phyloP scores from a whole-genome alignment of 2,797 vertebrate genomes.

The Dipus sagitta region DNA sequence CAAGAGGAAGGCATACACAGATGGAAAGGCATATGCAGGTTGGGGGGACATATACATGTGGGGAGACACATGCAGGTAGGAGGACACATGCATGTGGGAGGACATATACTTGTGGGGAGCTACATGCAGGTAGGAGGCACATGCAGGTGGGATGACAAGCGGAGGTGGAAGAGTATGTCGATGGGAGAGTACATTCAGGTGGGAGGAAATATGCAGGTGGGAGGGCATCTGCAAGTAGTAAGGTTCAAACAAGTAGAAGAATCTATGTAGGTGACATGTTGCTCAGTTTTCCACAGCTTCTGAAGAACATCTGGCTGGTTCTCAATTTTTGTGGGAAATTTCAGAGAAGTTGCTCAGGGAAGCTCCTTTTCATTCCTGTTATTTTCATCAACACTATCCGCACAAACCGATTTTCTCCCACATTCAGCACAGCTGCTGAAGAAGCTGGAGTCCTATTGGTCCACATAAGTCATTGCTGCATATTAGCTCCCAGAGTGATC shows the following conservation, averaged over 20 bases:
- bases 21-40: neutral
- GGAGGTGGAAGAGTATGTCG: neutral
- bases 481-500: neutral
- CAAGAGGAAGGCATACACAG: neutral
- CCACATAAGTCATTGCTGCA: neutral
- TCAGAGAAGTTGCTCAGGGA: constrained; percentile 15
- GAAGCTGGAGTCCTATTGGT: neutral
- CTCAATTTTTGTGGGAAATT: constrained; percentile 1
- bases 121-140: neutral
- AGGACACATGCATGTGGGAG: neutral
- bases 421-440: neutral
- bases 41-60: too few species aligned
- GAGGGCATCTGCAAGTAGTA: neutral
- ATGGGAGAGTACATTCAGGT: neutral
- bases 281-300: neutral
- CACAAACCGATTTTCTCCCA: neutral
- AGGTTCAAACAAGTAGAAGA: neutral
- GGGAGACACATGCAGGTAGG: neutral
- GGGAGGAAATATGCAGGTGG: neutral
- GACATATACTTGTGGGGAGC: neutral
- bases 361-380: neutral
- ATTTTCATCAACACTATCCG: too few species aligned
- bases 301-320: constrained; percentile 54
- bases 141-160: neutral
- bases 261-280: neutral